Conservation (phyloP, 2,888 invertebrate genomes). For the Leptothorax acervorum region DNA sequence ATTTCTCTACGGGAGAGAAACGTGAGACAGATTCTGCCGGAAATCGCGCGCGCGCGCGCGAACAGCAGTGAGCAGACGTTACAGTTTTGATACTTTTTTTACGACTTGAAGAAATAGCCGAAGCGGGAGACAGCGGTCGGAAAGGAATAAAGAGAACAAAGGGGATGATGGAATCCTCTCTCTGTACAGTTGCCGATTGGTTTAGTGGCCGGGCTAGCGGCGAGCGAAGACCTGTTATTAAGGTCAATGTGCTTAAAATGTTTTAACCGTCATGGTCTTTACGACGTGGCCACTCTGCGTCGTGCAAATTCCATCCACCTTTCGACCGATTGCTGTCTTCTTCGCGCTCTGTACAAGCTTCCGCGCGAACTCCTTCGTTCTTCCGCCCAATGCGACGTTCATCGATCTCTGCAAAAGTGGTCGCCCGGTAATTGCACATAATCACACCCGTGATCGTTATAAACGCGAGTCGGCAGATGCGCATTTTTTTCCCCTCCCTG, state of each 20-base stretch:
- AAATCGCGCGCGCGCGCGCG: constrained; percentile 11
- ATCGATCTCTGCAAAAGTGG: constrained; percentile 69
- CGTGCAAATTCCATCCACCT: constrained; percentile 75
- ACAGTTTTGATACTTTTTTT: constrained; percentile 34
- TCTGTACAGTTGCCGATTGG: constrained; percentile 48
- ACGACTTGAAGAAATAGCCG: constrained; percentile 1
- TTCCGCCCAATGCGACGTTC: constrained; percentile 65
- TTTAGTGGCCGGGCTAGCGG: constrained; percentile 65
- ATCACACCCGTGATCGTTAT: constrained; percentile 78
- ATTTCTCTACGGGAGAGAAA: constrained; percentile 22
- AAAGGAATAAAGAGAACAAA: constrained; percentile 52
- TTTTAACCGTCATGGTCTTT: constrained; percentile 77
- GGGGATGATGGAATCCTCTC: constrained; percentile 37
- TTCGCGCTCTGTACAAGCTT: constrained; percentile 52
- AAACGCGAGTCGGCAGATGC: constrained; percentile 78
- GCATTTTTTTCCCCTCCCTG: constrained; percentile 63
- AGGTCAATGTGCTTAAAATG: constrained; percentile 77
- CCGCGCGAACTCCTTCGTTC: constrained; percentile 55
- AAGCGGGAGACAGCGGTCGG: constrained; percentile 6
- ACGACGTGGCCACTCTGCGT: constrained; percentile 63
- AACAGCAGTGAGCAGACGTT: not conserved
- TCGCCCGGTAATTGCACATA: constrained; percentile 76
- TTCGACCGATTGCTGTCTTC: constrained; percentile 65
- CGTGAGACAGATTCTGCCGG: constrained; percentile 7
- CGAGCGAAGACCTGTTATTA: constrained; percentile 77